A percentile compares a stretch with the other conserved stretches of the same genome.
These are phyloP conservation scores for Ricordea florida DNA, from an alignment of 92 coral and sea anemone genomes.

Conservation along the genomic window DNA sequence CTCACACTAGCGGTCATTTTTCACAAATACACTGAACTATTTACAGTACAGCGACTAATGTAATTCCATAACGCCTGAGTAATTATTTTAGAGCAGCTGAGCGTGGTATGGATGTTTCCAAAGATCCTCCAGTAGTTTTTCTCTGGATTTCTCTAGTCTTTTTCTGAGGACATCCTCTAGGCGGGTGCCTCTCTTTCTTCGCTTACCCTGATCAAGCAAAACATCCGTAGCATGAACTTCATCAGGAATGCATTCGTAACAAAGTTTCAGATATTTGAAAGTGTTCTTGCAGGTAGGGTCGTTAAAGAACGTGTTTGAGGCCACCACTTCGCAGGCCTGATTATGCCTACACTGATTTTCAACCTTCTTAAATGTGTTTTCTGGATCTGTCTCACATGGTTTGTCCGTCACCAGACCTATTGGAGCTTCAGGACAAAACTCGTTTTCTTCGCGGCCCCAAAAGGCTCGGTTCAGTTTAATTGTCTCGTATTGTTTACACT, in stretches of 20 bases:
- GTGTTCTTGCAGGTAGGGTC: constrained; percentile 95
- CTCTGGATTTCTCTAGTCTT: constrained; percentile 67
- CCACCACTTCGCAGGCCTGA: constrained; percentile 96
- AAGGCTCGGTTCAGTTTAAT: constrained; percentile 86
- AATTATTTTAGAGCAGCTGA: neutral
- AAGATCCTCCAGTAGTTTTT: constrained; percentile 61
- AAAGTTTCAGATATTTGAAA: constrained; percentile 89
- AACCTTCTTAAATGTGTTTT: constrained; percentile 84
- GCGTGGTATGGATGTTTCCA: constrained; percentile 73
- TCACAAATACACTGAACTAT: neutral
- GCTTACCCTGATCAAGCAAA: constrained; percentile 63
- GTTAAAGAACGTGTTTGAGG: constrained; percentile 95
- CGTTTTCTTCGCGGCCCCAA: constrained; percentile 98
- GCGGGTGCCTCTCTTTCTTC: constrained; percentile 85
- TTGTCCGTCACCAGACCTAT: constrained; percentile 84
- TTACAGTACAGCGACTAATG: neutral
- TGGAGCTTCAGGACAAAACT: constrained; percentile 85
- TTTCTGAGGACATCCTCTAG: constrained; percentile 66
- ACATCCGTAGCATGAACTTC: constrained; percentile 75
- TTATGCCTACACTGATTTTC: constrained; percentile 87
- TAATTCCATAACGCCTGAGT: neutral
- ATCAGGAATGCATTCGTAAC: constrained; percentile 97
- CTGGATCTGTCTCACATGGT: constrained; percentile 85
- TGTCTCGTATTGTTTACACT: constrained; percentile 92
- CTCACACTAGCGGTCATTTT: neutral